Conservation (phyloP, 2,888 invertebrate species). For the Mythimna lalbum region DNA sequence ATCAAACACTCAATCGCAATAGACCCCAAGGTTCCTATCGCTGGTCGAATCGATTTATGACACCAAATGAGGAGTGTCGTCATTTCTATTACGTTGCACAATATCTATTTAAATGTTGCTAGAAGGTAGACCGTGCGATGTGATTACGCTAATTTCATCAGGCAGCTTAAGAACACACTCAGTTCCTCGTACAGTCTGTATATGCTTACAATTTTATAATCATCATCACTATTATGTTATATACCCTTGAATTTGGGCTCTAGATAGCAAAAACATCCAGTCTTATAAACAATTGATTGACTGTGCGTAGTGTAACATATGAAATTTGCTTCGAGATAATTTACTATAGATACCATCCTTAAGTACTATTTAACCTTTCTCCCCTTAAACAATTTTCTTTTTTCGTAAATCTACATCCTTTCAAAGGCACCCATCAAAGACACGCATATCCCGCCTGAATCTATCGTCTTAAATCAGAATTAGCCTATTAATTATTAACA, state of each 20-base stretch:
- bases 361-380: background rate
- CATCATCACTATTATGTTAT: too few relatives aligned
- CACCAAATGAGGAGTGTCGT: conserved; percentile 36
- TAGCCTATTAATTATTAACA: conserved; percentile 77
- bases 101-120: conserved; percentile 30
- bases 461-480: conserved; percentile 61
- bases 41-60: conserved; percentile 25
- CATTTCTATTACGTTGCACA: conserved; percentile 32
- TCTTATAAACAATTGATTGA: background rate
- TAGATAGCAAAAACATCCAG: background rate
- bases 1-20: background rate
- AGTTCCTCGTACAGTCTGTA: background rate
- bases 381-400: too few relatives aligned
- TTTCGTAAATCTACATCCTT: background rate
- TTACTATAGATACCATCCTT: background rate
- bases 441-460: background rate
- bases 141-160: background rate
- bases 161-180: background rate
- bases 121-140: background rate
- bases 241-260: background rate
- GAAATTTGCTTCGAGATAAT: background rate
- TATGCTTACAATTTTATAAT: too few relatives aligned
- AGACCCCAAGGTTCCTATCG: conserved; percentile 33
- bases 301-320: background rate
- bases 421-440: background rate